These are phyloP conservation scores for Pteropus rufus DNA, from an alignment of 2,797 vertebrate genomes.

Conservation along the genomic window DNA sequence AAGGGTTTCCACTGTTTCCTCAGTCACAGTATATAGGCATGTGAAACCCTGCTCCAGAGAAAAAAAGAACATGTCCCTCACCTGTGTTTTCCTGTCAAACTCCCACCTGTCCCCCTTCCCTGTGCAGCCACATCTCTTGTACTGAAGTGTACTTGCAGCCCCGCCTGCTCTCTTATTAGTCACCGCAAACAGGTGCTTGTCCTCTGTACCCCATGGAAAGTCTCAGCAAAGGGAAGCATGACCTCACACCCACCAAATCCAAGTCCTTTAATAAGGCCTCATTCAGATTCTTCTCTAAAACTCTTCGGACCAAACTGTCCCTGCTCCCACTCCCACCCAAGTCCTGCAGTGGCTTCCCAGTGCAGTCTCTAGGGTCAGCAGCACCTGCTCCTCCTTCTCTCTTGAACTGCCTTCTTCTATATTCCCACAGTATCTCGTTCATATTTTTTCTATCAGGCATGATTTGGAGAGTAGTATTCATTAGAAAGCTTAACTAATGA, in stretches of 20 bases:
- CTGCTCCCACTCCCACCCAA: neutral
- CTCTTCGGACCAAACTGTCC: neutral
- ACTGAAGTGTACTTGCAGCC: neutral
- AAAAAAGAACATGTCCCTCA: neutral
- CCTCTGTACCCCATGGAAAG: neutral
- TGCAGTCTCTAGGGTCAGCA: neutral
- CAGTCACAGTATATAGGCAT: neutral
- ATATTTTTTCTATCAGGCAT: neutral
- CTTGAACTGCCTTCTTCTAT: neutral
- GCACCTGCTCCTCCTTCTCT: too few species aligned
- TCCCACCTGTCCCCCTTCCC: neutral
- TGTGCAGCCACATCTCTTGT: neutral
- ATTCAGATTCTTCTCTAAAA: neutral
- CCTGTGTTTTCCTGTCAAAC: neutral
- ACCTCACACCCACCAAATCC: neutral
- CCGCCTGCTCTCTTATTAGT: neutral
- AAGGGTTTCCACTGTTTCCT: constrained; percentile 5
- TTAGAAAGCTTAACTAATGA: neutral
- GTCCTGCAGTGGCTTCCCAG: neutral
- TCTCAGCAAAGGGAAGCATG: neutral
- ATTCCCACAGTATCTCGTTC: neutral
- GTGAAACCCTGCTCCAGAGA: neutral
- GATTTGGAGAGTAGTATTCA: neutral
- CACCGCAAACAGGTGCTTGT: neutral
- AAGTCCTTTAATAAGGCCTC: neutral